These are phyloP conservation scores for Cryptoblepharus egeriae DNA, from an alignment of 2,797 vertebrate species.

Conservation along the genomic window DNA sequence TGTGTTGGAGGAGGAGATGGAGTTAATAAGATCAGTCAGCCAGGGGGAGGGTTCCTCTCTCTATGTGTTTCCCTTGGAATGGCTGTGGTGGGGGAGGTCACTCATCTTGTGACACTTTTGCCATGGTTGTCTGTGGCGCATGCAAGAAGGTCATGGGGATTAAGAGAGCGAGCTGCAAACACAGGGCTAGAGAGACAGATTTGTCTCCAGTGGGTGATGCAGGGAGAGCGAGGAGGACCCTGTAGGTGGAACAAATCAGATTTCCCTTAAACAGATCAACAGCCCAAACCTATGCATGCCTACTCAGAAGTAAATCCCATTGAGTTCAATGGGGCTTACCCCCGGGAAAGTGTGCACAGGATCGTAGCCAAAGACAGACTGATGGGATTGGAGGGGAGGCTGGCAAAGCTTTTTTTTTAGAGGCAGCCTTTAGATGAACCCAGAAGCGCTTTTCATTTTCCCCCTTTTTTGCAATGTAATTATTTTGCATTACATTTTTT, in stretches of 20 bases:
- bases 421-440: rapidly evolving
- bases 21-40: rapidly evolving
- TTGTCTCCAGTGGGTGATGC: constrained; percentile 58
- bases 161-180: constrained; percentile 64
- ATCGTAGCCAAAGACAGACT: no score
- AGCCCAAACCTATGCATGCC: no score
- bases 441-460: background rate
- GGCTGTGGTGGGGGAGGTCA: constrained; percentile 28
- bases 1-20: background rate
- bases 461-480: no score
- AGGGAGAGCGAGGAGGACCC: constrained; percentile 30
- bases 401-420: background rate
- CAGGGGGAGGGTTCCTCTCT: background rate
- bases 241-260: background rate
- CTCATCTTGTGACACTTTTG: constrained; percentile 41
- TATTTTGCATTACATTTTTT: no score
- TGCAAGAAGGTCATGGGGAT: constrained; percentile 71
- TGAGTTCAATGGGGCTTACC: no score
- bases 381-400: background rate
- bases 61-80: background rate
- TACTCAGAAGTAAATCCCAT: no score
- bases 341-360: no score
- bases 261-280: background rate
- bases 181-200: constrained; percentile 54
- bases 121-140: constrained; percentile 26